A percentile compares a stretch with the other conserved stretches of the same genome.
phyloP scores from a whole-genome alignment of 2,113 vertebrate genomes.

The Phylloscopus whistleri region DNA sequence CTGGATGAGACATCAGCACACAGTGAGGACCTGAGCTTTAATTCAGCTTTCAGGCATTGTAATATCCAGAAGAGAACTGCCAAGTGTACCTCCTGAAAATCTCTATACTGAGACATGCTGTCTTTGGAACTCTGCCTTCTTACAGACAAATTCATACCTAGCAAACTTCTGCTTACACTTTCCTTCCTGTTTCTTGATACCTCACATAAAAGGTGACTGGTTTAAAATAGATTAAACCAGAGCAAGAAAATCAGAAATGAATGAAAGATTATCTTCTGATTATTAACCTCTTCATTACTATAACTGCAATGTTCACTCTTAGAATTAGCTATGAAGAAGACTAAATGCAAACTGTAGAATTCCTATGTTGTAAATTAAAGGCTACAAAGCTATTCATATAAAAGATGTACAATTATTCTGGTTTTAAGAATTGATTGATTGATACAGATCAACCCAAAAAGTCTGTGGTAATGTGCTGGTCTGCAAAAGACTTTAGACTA shows the following conservation, averaged over 20 bases:
- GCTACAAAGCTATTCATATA: neutral
- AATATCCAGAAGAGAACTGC: neutral
- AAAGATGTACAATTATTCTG: neutral
- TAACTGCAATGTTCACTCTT: neutral
- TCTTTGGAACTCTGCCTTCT: neutral
- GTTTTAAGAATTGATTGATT: neutral
- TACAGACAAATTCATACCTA: neutral
- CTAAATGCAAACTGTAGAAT: neutral
- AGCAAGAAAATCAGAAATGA: neutral
- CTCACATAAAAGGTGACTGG: neutral
- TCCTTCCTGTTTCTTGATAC: neutral
- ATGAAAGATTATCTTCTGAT: neutral
- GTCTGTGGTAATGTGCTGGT: neutral
- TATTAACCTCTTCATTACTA: neutral
- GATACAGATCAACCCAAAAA: neutral
- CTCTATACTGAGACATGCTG: fast-evolving
- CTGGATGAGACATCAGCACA: fast-evolving
- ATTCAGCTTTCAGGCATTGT: neutral
- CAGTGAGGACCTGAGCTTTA: neutral
- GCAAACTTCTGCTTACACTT: neutral
- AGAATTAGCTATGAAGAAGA: neutral
- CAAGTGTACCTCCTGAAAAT: neutral
- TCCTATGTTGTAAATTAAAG: neutral
- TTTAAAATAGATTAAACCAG: neutral
- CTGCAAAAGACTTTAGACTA: neutral